These are phyloP conservation scores for Emydocephalus ijimae DNA, from an alignment of 2,113 vertebrate genomes.

Conservation along the genomic window DNA sequence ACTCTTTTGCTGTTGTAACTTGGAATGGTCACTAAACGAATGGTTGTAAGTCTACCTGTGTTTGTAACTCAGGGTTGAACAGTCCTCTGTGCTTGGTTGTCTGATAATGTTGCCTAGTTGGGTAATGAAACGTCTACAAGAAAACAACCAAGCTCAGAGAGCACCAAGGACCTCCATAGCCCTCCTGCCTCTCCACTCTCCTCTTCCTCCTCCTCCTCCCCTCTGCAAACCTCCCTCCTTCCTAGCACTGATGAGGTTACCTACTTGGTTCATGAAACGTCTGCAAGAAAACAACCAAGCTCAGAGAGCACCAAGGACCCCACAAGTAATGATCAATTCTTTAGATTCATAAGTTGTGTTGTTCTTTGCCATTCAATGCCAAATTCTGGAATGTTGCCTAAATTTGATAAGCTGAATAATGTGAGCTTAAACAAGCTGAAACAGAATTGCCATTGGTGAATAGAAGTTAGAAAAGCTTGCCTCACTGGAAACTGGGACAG, in stretches of 20 bases:
- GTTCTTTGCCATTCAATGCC: not conserved
- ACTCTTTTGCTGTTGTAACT: too few species aligned
- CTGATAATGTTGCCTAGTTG: not conserved
- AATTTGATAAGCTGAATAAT: not conserved
- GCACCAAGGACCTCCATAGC: not conserved
- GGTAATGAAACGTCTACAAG: not conserved
- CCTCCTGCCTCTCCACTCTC: too few species aligned
- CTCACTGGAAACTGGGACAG: not conserved
- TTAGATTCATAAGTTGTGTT: not conserved
- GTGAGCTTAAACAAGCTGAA: not conserved
- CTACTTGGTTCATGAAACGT: not conserved
- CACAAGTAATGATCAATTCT: not conserved
- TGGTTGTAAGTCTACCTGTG: too few species aligned
- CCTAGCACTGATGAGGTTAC: too few species aligned
- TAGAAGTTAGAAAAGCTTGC: not conserved
- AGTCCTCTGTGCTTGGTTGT: not conserved
- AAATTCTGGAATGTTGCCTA: not conserved
- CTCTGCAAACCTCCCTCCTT: too few species aligned
- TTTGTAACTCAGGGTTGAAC: not conserved
- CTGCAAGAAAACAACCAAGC: not conserved
- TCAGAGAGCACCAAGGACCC: not conserved
- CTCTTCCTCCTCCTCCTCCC: too few species aligned
- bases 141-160: not conserved
- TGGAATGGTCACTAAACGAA: too few species aligned
- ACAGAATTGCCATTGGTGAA: not conserved